phyloP scores from a whole-genome alignment of 2,888 invertebrate genomes.

The Dorcus parallelipipedus region DNA sequence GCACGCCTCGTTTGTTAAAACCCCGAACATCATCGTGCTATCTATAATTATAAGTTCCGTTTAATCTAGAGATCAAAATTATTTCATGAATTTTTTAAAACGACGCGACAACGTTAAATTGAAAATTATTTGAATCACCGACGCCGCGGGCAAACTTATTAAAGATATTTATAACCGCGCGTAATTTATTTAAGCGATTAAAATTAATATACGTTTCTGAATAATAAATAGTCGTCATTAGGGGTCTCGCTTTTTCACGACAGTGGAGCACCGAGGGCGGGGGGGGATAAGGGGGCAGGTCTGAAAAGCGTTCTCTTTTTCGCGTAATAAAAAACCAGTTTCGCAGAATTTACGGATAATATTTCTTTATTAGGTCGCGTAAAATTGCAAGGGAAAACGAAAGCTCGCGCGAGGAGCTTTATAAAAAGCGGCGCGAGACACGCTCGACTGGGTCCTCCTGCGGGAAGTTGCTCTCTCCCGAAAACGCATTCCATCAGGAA shows the following conservation, averaged over 20 bases:
- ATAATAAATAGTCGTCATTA: conserved; percentile 10
- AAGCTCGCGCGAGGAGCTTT: conserved; percentile 1
- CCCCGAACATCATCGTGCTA: no score
- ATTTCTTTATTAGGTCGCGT: conserved; percentile 16
- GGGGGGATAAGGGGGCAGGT: neutral
- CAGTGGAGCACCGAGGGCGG: neutral
- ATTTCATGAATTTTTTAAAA: no score
- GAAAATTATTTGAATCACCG: no score
- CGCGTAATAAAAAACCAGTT: conserved; percentile 16
- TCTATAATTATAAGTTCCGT: no score
- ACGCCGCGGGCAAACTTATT: no score
- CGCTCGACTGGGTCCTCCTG: neutral
- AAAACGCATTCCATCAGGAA: conserved; percentile 19
- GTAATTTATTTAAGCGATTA: neutral
- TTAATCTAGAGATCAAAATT: no score
- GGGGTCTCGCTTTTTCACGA: neutral
- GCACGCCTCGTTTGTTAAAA: no score
- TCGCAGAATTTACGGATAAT: conserved; percentile 14
- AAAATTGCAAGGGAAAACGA: conserved; percentile 9
- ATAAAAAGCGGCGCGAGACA: neutral
- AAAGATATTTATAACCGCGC: no score
- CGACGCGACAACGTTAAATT: no score
- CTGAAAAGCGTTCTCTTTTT: conserved; percentile 3
- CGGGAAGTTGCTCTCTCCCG: conserved; percentile 2
- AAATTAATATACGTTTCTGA: conserved; percentile 11